phyloP scores from a whole-genome alignment of 2,113 vertebrate genomes.

The Neolamprologus ventralis region DNA sequence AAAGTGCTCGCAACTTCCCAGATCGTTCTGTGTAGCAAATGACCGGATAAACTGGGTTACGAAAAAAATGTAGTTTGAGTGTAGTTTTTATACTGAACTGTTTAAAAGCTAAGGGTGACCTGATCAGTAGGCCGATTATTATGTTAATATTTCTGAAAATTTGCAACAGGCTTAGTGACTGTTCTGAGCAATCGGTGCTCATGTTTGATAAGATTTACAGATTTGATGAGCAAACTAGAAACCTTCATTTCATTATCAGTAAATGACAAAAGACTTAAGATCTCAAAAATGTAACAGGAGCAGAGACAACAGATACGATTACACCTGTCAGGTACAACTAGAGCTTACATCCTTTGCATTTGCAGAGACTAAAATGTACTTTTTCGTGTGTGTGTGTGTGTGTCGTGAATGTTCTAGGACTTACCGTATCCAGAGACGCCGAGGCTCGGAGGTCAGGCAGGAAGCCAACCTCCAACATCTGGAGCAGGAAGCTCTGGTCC shows the following conservation, averaged over 20 bases:
- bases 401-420: neutral
- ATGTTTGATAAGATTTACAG: neutral
- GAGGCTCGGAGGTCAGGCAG: conserved; percentile 90
- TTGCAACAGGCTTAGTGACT: neutral
- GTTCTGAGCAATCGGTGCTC: neutral
- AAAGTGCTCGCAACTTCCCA: neutral
- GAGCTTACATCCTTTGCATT: neutral
- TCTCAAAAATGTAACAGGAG: neutral
- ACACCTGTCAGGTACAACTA: neutral
- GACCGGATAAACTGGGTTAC: neutral
- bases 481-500: conserved; percentile 91
- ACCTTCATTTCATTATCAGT: neutral
- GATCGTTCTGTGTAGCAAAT: neutral
- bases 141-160: neutral
- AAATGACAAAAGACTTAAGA: neutral
- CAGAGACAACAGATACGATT: neutral
- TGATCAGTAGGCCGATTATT: neutral
- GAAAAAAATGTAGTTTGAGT: neutral
- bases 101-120: neutral
- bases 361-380: neutral
- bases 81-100: neutral
- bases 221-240: neutral
- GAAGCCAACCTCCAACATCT: conserved; percentile 92
- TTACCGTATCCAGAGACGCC: conserved; percentile 90
- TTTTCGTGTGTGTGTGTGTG: neutral